Conservation (phyloP, 2,113 vertebrate genomes). For the Hymenochirus boettgeri region DNA sequence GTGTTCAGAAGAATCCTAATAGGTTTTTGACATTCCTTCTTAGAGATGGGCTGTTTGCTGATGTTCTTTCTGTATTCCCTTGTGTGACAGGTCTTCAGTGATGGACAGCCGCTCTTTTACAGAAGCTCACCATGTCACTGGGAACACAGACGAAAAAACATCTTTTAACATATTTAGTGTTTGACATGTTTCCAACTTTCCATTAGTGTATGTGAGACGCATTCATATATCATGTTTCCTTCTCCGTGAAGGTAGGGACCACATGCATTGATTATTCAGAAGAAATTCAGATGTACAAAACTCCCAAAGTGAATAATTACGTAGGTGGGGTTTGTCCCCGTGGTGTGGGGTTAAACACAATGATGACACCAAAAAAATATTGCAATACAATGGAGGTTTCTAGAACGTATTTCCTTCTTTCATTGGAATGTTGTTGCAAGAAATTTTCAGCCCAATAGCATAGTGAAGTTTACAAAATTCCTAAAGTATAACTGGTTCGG, state of each 20-base stretch:
- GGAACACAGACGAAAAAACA: conserved; percentile 2
- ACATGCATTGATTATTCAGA: conserved; percentile 6
- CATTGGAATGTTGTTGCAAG: no score
- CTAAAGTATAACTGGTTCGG: no score
- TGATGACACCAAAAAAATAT: no score
- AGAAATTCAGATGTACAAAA: background rate
- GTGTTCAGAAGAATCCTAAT: conserved; percentile 38
- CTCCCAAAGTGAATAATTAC: no score
- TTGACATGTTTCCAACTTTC: conserved; percentile 9
- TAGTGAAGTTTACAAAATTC: no score
- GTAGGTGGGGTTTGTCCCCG: no score
- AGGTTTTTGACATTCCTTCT: conserved; percentile 35
- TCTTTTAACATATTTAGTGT: conserved; percentile 21
- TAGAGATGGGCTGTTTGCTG: conserved; percentile 31
- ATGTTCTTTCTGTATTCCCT: conserved; percentile 38
- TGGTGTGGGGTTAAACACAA: no score
- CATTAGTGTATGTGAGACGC: conserved; percentile 20
- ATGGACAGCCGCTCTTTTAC: conserved; percentile 37
- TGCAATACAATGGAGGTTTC: no score
- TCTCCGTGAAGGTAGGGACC: conserved; percentile 9
- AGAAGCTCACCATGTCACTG: conserved; percentile 30
- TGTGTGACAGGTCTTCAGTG: conserved; percentile 29
- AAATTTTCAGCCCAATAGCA: no score
- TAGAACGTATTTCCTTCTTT: no score
- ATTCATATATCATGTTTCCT: conserved; percentile 20